A percentile compares a stretch with the other conserved stretches of the same genome.
Conservation (phyloP, 2,888 invertebrate species). For the Leptopilina myrica region DNA sequence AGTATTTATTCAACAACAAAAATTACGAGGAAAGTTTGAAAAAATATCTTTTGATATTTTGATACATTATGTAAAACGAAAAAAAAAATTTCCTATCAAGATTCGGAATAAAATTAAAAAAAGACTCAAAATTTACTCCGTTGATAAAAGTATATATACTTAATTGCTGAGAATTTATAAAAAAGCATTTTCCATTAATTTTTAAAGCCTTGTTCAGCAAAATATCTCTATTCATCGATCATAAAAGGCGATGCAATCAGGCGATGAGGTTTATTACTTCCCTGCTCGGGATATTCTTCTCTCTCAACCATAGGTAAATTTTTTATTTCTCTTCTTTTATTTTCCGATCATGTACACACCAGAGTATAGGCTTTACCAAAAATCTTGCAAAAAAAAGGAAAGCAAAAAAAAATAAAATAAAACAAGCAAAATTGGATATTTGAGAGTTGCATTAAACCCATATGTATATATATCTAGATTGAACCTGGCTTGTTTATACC, state of each 20-base stretch:
- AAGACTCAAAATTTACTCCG: not conserved
- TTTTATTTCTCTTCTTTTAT: slow-evolving; percentile 18
- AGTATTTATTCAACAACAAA: too few species aligned
- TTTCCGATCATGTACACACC: slow-evolving; percentile 12
- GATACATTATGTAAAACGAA: too few species aligned
- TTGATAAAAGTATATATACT: not conserved
- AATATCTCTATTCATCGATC: slow-evolving; percentile 41
- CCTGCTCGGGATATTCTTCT: not conserved
- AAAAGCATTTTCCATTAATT: slow-evolving; percentile 6
- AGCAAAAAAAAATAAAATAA: too few species aligned
- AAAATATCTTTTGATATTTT: too few species aligned
- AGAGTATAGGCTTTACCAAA: not conserved
- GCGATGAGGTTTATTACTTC: slow-evolving; percentile 31
- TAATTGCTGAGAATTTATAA: slow-evolving; percentile 22
- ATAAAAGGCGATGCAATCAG: slow-evolving; percentile 28
- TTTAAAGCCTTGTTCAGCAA: slow-evolving; percentile 15
- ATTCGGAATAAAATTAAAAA: too few species aligned
- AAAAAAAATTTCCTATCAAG: too few species aligned
- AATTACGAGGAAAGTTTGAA: too few species aligned
- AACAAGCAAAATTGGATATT: slow-evolving; percentile 58
- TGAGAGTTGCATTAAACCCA: slow-evolving; percentile 60
- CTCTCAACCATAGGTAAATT: not conserved
- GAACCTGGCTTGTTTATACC: slow-evolving; percentile 56
- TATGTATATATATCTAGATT: slow-evolving; percentile 59
- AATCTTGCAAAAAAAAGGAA: slow-evolving; percentile 46